Evolutionary conservation across 2,888 invertebrate species (phyloP), one percentile per base, ranked within the genome.

Genomic region (Atrina japonica): DNA sequence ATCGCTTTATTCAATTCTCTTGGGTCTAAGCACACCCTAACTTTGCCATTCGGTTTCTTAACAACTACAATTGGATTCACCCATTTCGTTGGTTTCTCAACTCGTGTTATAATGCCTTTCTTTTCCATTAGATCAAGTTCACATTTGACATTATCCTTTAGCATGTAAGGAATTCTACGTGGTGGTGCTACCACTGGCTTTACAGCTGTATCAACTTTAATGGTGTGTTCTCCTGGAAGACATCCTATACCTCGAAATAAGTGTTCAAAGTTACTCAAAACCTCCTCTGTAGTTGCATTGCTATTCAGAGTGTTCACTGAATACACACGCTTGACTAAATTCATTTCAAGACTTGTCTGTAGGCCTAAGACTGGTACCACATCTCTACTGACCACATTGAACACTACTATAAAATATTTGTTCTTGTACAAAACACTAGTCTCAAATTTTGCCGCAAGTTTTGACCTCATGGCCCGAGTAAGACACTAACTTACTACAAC

Each of bases 1-100:
- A 77, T 73, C 9, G 75, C 56, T 1, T 69, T 50, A 27, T 73
- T 78, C 16, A 73, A 45, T 2, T 69, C 77, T 59, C 71, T 58
- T 6, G 67, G 69, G 49, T 77, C 70, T n/a, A 73, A 52, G 49
- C 75, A 77, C 0, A 78, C 29, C 3, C 70, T 16, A 21, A 73
- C 23, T 45, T 73, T 67, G 2, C 68, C 63, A 25, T 40, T 56
- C 1, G 27, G 47, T 35, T 49, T 49, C 45, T 49, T 45, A 0
- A 66, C 66, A 18, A 66, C 59, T 27, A 66, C 50, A 45, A 58
- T 66, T 3, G 55, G 40, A 35, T 47, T 55, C 3, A 58, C 58
- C 58, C 58, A 66, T 1, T 49, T 14, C 7, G 66, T 66, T 35
- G 66, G 66, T 18, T 50, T 16, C 7, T 50, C 30, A 14, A 58